These are phyloP conservation scores for Acomys russatus DNA, from an alignment of 2,797 vertebrate species.

Conservation along the genomic window DNA sequence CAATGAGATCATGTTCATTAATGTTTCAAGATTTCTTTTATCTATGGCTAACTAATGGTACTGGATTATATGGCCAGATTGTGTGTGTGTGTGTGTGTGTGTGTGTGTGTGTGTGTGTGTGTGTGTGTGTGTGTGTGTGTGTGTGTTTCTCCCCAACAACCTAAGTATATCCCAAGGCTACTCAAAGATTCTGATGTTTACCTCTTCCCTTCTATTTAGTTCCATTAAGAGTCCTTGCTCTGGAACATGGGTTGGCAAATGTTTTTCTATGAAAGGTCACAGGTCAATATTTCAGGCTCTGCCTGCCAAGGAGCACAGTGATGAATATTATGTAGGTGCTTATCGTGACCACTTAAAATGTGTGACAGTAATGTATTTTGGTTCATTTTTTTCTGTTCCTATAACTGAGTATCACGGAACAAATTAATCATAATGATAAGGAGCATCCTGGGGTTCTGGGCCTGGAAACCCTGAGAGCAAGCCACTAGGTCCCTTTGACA, in stretches of 20 bases:
- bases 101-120: too few species aligned
- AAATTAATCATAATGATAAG: background rate
- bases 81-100: too few species aligned
- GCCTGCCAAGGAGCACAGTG: background rate
- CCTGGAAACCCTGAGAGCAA: background rate
- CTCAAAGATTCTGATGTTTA: background rate
- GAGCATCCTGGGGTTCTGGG: background rate
- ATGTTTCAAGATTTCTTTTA: background rate
- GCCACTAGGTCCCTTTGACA: background rate
- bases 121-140: too few species aligned
- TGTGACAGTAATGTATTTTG: background rate
- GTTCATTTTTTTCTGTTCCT: background rate
- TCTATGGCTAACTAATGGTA: background rate
- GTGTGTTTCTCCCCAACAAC: background rate
- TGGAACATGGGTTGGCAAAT: background rate
- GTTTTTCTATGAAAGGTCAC: background rate
- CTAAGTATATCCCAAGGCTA: background rate
- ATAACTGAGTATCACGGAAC: background rate
- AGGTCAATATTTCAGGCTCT: conserved; percentile 25
- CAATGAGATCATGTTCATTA: background rate
- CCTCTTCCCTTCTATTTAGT: background rate
- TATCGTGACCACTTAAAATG: background rate
- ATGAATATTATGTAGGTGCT: background rate
- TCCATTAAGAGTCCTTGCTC: background rate
- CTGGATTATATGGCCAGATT: background rate